A percentile compares a stretch with the other conserved stretches of the same genome.
Conservation (phyloP, 2,888 invertebrate genomes). For the Melanotus villosus region DNA sequence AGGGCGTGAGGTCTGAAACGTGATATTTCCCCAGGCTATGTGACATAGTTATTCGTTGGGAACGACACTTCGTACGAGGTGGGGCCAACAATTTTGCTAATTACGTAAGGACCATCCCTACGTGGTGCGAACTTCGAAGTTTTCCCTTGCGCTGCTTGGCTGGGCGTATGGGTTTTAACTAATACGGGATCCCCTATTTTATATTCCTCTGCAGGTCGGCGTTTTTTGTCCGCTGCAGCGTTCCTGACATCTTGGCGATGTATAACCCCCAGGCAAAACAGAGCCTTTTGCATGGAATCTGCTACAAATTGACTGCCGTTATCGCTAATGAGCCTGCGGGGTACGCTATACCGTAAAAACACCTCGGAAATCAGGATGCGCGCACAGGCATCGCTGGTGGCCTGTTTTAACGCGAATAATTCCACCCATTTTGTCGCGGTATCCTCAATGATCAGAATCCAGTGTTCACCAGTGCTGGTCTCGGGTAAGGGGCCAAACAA, state of each 20-base stretch:
- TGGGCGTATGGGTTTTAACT: background rate
- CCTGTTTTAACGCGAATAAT: conserved; percentile 38
- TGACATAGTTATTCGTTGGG: no score
- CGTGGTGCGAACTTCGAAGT: background rate
- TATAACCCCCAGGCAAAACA: conserved; percentile 51
- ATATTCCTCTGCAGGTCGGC: background rate
- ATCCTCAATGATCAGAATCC: conserved; percentile 55
- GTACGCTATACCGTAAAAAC: conserved; percentile 58
- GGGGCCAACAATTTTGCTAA: no score
- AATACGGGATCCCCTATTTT: background rate
- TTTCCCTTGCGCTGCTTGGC: background rate
- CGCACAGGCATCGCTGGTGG: no score
- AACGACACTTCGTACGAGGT: no score
- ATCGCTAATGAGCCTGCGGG: no score
- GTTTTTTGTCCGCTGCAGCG: conserved; percentile 16
- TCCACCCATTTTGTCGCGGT: conserved; percentile 57
- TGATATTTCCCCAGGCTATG: no score
- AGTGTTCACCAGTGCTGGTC: conserved; percentile 36
- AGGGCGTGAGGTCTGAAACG: no score
- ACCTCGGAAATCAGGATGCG: conserved; percentile 52
- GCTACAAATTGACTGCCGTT: no score
- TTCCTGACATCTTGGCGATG: conserved; percentile 48
- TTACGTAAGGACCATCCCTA: background rate
- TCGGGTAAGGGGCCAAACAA: conserved; percentile 16
- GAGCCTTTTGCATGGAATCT: no score